Base-by-base conservation (phyloP, 1,140 invertebrate genomes). In the Protaetia brevitarsis region DNA sequence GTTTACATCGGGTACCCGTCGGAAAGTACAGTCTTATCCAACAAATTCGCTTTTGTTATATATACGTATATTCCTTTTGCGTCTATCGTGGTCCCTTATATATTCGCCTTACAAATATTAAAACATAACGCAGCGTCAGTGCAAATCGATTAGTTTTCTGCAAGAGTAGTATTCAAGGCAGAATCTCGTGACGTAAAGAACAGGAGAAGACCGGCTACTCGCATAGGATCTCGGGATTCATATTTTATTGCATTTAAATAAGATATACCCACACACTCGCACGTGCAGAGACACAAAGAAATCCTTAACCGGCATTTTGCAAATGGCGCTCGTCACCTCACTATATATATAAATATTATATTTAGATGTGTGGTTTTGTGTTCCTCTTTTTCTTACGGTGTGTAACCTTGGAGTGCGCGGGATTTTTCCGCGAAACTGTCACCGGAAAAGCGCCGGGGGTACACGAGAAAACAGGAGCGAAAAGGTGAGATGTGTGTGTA, bases 261-360 rank as follows among this genome's bases (percentile, higher is more conserved):
- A 51, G 19, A 51, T 51, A 16, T 34, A 51, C 8, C 21, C 13
- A 19, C 19, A 51, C 41, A 51, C 41, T 51, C 41, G n/a, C n/a
- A n/a, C n/a, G n/a, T n/a, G n/a, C n/a, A n/a, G n/a, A n/a, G n/a
- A 51, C 41, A 51, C 41, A 51, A 51, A 51, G 41, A 51, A 51
- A 51, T 51, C 41, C 41, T 51, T 51, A 51, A 27, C 57, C 57
- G 57, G 57, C 60, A 62, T 34, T 36, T 62, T 62, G 60, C 60
- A 66, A 65, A 66, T 66, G 65, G 65, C 65, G 65, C 34, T 36
- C 45, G 41, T 45, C 41, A 23, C 41, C 21, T 51, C n/a, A 51
- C 41, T 51, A 51, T 66, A 66, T 63, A 66, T 66, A 66, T 66
- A 66, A 66, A 66, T 66, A 66, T 66, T 66, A 63, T 66, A 63